Conservation (phyloP, 2,113 vertebrate species). For the Crocuta crocuta region DNA sequence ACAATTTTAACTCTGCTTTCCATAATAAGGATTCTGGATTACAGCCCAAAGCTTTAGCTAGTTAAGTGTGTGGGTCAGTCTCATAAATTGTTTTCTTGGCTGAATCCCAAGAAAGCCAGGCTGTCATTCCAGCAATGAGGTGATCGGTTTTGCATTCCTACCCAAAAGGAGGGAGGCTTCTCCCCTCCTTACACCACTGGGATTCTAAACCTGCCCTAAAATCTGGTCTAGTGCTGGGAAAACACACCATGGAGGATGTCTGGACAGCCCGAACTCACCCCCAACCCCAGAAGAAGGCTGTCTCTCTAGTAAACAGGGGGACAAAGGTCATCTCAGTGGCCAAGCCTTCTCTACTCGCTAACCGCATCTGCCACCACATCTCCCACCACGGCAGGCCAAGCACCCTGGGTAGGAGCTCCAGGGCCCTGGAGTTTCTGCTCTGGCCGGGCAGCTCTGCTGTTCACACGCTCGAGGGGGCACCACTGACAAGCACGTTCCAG, state of each 20-base stretch:
- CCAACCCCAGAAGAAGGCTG: neutral
- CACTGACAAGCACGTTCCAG: neutral
- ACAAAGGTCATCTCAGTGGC: neutral
- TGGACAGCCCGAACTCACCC: neutral
- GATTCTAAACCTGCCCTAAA: neutral
- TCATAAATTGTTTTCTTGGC: conserved; percentile 77
- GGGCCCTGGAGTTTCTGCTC: neutral
- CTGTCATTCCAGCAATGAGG: conserved; percentile 47
- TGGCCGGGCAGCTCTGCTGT: neutral
- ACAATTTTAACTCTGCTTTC: conserved; percentile 70
- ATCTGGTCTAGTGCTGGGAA: neutral
- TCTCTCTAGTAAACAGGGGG: neutral
- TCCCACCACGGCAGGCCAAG: neutral
- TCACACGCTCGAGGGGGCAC: neutral
- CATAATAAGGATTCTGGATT: conserved; percentile 68
- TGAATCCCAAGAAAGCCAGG: conserved; percentile 61
- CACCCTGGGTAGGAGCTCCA: neutral
- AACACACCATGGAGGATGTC: neutral
- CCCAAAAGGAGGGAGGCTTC: conserved; percentile 30
- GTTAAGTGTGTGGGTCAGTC: conserved; percentile 67
- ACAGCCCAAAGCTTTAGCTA: conserved; percentile 69
- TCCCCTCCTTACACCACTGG: neutral
- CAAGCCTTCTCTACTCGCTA: neutral
- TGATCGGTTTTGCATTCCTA: neutral
- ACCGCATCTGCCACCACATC: neutral